Base-by-base conservation (phyloP, 2,797 vertebrate species). In the Gallirallus australis region DNA sequence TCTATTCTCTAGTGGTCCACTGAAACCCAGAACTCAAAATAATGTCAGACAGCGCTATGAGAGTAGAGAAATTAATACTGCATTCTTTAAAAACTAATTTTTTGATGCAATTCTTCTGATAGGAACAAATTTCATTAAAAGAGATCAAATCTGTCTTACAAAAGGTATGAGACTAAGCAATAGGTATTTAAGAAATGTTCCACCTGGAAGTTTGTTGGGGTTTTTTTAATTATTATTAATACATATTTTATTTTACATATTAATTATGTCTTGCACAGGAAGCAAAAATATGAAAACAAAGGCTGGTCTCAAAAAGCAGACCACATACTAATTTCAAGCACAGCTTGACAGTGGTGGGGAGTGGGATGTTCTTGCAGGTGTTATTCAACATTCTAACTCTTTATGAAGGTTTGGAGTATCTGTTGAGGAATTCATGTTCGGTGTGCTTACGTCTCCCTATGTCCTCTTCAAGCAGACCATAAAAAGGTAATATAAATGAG, bases 1-100 rank as follows among this genome's bases (percentile, higher is more conserved):
- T 88, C 40, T 59, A 9, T 37, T 87, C 14, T 21, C 13, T 63
- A 0, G 0, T 37, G 31, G 21, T 56, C 61, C 71, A 0, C 9
- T 40, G 54, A 84, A 86, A 52, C 23, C 68, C 61, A 52, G 48
- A 89, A 54, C 15, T 33, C 21, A 39, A 24, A 52, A 28, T 18
- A 6, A 17, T 31, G 9, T n/a, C 64, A 77, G 7, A 3, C 16
- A 47, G 19, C 45, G 24, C 2, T 66, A 12, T 6, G 2, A 2
- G 4, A 78, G 4, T 27, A 77, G 39, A 63, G 12, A 76, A 91
- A 65, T 3, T 40, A 45, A 59, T 31, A 24, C 5, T 52, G 6
- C 4, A 13, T 2, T 31, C 15, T 63, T 75, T 40, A 12, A 76
- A 57, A 69, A 37, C 19, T 30, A 4, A 2, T 64, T 33, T 60